Base-by-base conservation (phyloP, 2,888 invertebrate genomes). In the Allygus modestus region DNA sequence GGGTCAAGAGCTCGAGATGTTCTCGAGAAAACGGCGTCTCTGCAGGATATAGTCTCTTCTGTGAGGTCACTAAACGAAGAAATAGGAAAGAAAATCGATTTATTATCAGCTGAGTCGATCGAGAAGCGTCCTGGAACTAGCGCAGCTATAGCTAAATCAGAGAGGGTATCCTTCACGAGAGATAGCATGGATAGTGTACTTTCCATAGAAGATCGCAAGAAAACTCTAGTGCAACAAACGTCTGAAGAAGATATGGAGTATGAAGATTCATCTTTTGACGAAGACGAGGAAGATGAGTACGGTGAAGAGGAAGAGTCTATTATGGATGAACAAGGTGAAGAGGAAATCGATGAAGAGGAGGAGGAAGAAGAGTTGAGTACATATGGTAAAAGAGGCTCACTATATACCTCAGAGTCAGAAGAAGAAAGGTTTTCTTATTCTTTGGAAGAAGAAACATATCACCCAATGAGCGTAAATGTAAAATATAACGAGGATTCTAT, bases 401-500 rank as follows among this genome's bases (percentile, higher is more conserved):
- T 83, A 69, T 69, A 69, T 46, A 84, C 81, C 23, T 41, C 79
- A 31, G 85, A 86, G 51, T 85, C 86, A 15, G 85, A 85, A 81
- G 85, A 85, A 12, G 87, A 86, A 17, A 86, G 85, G 51, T 84
- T 81, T 4, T 81, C 69, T 17, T 61, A 77, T 41, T 65, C 28
- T 37, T 31, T 82, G 43, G 94, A 95, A 88, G 92, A 94, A 87
- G 92, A 93, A 81, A 94, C 94, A 0, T 95, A 95, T 89, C 94
- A 94, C 90, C 95, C 95, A 0, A 91, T 93, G 86, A 92, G 92
- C 85, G 93, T 93, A 69, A 82, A 79, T 23, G 46, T 33, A 37
- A 79, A 58, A 11, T 79, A 79, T 33, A 79, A 79, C 20, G 71
- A 79, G 28, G 79, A 79, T 91, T 88, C 77, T 15, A 4, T 75